Conservation (phyloP, 2,797 vertebrate species). For the Pangasius larnaudii region DNA sequence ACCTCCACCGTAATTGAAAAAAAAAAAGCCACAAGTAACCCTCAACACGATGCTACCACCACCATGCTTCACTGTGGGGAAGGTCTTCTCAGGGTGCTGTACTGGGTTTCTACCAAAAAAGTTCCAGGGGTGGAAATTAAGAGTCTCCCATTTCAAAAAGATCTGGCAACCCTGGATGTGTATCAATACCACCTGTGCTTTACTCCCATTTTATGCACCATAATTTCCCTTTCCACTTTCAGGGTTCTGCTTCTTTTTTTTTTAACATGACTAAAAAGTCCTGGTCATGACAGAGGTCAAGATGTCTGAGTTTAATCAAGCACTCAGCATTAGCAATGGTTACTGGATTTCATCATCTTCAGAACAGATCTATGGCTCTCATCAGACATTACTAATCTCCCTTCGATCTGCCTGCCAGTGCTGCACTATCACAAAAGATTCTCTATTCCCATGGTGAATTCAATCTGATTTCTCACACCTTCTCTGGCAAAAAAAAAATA, state of each 20-base stretch:
- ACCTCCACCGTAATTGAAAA: not conserved
- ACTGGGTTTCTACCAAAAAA: not conserved
- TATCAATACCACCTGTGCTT: not conserved
- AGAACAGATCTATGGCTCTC: slow-evolving; percentile 41
- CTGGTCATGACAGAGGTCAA: not conserved
- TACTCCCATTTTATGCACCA: not conserved
- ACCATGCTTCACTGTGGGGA: not conserved
- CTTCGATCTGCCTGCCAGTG: slow-evolving; percentile 63
- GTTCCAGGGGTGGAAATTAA: not conserved
- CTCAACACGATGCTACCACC: not conserved
- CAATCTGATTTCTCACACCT: slow-evolving; percentile 56
- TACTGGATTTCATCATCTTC: slow-evolving; percentile 45
- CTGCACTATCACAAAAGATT: slow-evolving; percentile 57
- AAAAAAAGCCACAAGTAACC: not conserved
- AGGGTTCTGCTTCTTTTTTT: not conserved
- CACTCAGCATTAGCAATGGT: not conserved
- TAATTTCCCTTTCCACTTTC: not conserved
- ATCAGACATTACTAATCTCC: slow-evolving; percentile 50
- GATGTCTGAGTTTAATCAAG: slow-evolving; percentile 2
- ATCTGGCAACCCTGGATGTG: not conserved
- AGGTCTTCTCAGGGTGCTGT: not conserved
- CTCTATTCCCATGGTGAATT: slow-evolving; percentile 54
- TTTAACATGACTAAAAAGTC: not conserved
- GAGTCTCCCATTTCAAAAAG: not conserved
- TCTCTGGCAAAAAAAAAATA: slow-evolving; percentile 31